Evolutionary conservation across 2,888 invertebrate species (phyloP), one percentile per base, ranked within the genome.

Genomic region (Euplagia quadripunctaria): DNA sequence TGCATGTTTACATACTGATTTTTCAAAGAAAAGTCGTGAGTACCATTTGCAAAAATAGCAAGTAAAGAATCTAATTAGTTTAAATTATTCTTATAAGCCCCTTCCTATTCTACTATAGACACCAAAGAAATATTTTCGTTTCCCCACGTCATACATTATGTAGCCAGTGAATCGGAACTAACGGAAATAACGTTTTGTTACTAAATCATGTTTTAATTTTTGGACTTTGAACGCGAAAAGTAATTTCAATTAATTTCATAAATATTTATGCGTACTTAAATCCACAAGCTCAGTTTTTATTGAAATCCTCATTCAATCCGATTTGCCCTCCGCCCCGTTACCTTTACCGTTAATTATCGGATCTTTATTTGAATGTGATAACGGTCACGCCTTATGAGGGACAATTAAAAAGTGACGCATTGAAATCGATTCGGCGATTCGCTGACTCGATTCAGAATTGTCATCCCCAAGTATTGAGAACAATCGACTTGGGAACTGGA

Each of bases 401-500:
- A 93, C 93, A 93, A 92, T 93, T 94, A 93, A 91, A 91, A 90
- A 79, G 88, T 94, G 95, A 94, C 94, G 92, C 94, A 94, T 90
- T 87, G 82, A 70, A 78, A 79, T 71, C 82, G 86, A 87, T 80
- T 86, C 81, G 74, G 71, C 77, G 79, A 79, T 85, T 83, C 77
- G 84, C 85, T 88, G 83, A 87, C 84, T 87, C 88, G 86, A 86
- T 89, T 86, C 89, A 90, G 87, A 85, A 79, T 68, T 79, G 77
- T 74, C 77, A 80, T 82, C 74, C 72, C 71, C 63, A 43, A 68
- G 72, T 64, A 68, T 80, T 69, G 78, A 73, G 74, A 77, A 79
- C 78, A 81, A 77, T 78, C 58, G 42, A 51, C 14, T 43, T 68
- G 67, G 42, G 43, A 74, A 79, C 71, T 79, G 79, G 77, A 82